These are phyloP conservation scores for Agelas oroides DNA, from an alignment of 37 sponge, comb jelly and placozoan species.

Conservation along the genomic window DNA sequence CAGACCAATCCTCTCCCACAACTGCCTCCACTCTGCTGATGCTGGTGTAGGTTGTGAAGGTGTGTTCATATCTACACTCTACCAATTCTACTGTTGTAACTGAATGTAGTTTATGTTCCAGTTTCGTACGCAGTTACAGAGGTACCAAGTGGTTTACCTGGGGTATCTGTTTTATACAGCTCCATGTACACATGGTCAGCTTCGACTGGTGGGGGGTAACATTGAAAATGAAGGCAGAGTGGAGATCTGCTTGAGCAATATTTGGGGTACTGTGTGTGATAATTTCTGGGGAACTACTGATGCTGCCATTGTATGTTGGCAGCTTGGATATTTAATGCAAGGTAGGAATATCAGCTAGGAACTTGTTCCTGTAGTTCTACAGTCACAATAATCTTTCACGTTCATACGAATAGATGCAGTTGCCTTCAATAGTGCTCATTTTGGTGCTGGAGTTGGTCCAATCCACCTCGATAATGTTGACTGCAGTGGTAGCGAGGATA, in stretches of 20 bases:
- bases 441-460: too few relatives aligned
- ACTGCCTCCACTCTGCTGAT: slow-evolving; percentile 12
- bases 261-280: slow-evolving; percentile 5
- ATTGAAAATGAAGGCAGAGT: slow-evolving; percentile 5
- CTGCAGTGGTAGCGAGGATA: not conserved
- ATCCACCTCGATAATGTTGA: not conserved
- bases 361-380: too few relatives aligned
- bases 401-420: not conserved
- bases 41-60: slow-evolving; percentile 28
- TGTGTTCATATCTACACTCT: too few relatives aligned
- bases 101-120: too few relatives aligned
- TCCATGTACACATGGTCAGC: slow-evolving; percentile 12
- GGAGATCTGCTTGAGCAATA: not conserved
- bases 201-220: not conserved
- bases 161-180: not conserved
- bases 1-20: slow-evolving; percentile 6
- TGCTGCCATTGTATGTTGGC: not conserved
- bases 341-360: not conserved
- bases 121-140: too few relatives aligned
- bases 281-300: not conserved
- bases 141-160: too few relatives aligned
- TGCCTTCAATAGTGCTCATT: not conserved
- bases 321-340: not conserved
- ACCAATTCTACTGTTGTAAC: too few relatives aligned
- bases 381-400: too few relatives aligned